phyloP scores from a whole-genome alignment of 2,888 invertebrate genomes.

The Tenthredo mesomela region DNA sequence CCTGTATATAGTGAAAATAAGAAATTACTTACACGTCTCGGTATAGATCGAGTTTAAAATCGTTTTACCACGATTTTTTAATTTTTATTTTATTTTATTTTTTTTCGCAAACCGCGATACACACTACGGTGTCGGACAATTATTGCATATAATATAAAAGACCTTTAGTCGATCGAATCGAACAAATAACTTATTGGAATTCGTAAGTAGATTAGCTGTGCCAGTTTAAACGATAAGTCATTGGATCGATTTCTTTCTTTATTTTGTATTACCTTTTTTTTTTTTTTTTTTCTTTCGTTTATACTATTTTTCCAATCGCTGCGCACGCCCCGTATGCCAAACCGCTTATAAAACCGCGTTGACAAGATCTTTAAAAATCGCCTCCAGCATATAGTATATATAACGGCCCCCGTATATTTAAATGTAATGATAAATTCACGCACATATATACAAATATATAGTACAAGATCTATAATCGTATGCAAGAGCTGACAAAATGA shows the following conservation, averaged over 20 bases:
- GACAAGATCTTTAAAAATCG: conserved; percentile 36
- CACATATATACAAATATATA: background rate
- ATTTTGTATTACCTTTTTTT: background rate
- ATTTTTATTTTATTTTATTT: too few species aligned
- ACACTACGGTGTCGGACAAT: background rate
- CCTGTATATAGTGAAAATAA: background rate
- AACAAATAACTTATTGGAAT: background rate
- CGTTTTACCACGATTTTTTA: background rate
- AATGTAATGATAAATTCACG: background rate
- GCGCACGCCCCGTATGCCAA: background rate
- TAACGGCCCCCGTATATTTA: background rate
- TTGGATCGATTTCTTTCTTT: background rate
- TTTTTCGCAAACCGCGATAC: background rate
- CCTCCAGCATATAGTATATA: background rate
- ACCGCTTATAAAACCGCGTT: background rate
- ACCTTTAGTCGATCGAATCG: too few species aligned
- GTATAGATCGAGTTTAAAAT: background rate
- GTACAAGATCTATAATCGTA: conserved; percentile 4
- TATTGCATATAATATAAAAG: too few species aligned
- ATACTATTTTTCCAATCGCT: background rate
- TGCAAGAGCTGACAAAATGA: conserved; percentile 32
- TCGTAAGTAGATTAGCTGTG: background rate
- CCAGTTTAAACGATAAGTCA: background rate
- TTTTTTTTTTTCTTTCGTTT: background rate
- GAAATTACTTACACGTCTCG: too few species aligned